These are phyloP conservation scores for Mus spretus DNA, from an alignment of 2,797 vertebrate species.

Conservation along the genomic window DNA sequence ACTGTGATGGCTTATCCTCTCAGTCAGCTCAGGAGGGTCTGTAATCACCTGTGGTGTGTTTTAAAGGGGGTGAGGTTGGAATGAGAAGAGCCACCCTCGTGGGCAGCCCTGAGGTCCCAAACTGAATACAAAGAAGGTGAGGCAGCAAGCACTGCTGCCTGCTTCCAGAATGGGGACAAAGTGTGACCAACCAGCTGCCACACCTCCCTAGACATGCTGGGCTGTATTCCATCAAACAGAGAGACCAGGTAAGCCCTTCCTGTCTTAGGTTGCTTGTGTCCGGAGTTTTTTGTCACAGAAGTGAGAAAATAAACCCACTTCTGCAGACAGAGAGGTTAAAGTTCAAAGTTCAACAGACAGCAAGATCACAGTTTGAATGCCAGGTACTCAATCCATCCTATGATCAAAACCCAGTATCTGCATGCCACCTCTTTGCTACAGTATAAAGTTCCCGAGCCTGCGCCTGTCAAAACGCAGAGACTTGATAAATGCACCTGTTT, in stretches of 20 bases:
- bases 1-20: background rate
- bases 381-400: slow-evolving; percentile 13
- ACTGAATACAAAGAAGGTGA: background rate
- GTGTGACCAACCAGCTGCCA: background rate
- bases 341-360: slow-evolving; percentile 33
- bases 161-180: background rate
- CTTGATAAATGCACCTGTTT: slow-evolving; percentile 32
- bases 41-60: background rate
- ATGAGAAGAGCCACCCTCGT: background rate
- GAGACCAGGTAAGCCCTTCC: background rate
- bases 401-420: background rate
- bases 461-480: slow-evolving; percentile 29
- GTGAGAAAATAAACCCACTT: background rate
- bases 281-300: no score
- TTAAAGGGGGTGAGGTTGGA: background rate
- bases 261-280: background rate
- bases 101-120: background rate
- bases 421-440: background rate
- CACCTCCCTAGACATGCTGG: background rate
- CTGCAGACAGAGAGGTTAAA: slow-evolving; percentile 36
- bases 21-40: background rate
- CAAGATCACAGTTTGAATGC: slow-evolving; percentile 12
- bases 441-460: background rate
- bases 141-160: background rate
- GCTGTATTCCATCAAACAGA: background rate